Percentiles rank a stretch among this genome's conserved stretches.
Conservation (phyloP, 1,140 invertebrate species). For the Schlechtendalia chinensis region DNA sequence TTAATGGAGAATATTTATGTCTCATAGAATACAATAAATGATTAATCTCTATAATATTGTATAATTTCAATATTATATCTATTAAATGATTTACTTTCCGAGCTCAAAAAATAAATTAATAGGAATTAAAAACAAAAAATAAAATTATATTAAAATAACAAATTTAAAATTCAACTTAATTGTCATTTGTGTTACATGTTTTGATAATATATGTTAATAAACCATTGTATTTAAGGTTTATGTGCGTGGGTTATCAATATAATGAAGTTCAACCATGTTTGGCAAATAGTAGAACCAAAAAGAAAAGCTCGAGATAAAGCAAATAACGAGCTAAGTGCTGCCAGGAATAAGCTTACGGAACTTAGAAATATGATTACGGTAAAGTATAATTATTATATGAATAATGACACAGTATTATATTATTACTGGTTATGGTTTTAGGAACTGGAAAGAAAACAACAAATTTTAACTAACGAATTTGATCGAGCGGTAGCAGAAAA, state of each 20-base stretch:
- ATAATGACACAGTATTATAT: neutral
- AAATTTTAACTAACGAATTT: conserved; percentile 74
- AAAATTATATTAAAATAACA: too few relatives aligned
- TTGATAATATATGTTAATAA: too few relatives aligned
- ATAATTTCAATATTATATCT: too few relatives aligned
- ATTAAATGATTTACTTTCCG: too few relatives aligned
- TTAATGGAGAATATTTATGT: too few relatives aligned
- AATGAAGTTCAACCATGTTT: conserved; percentile 88
- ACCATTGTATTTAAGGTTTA: conserved; percentile 60
- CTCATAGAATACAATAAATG: too few relatives aligned
- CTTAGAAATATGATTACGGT: conserved; percentile 58
- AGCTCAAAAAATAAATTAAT: too few relatives aligned
- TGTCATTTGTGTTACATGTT: too few relatives aligned
- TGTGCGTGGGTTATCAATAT: conserved; percentile 96
- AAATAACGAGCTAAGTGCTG: conserved; percentile 77
- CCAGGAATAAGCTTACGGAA: conserved; percentile 72
- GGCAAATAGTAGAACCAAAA: conserved; percentile 89
- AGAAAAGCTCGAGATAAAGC: conserved; percentile 74
- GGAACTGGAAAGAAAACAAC: conserved; percentile 78
- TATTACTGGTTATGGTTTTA: conserved; percentile 53
- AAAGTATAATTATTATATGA: neutral
- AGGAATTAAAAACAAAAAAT: too few relatives aligned
- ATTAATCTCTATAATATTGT: too few relatives aligned
- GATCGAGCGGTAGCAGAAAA: conserved; percentile 82
- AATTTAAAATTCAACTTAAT: too few relatives aligned